Percentiles rank a stretch among this genome's conserved stretches.
Conservation (phyloP, 2,888 invertebrate species). For the Papilio gigon region DNA sequence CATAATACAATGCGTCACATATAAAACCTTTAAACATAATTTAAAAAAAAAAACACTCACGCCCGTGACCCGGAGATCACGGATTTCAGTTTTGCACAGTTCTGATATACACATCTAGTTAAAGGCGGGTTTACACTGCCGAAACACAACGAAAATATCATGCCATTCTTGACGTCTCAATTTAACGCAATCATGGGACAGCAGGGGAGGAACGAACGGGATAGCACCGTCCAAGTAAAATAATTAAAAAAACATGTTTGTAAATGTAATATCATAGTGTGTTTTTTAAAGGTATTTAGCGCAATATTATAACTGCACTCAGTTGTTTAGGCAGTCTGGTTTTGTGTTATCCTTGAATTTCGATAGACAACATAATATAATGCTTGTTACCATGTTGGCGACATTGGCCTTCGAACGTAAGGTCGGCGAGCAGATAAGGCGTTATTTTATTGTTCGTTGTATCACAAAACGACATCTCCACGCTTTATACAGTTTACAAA, state of each 20-base stretch:
- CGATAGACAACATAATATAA: slow-evolving; percentile 15
- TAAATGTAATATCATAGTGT: too few relatives aligned
- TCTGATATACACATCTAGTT: not conserved
- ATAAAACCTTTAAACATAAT: not conserved
- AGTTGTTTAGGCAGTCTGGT: not conserved
- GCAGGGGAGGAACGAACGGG: too few relatives aligned
- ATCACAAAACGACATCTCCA: slow-evolving; percentile 11
- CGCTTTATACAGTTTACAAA: slow-evolving; percentile 2
- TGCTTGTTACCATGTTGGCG: slow-evolving; percentile 4
- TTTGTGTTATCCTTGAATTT: slow-evolving; percentile 24
- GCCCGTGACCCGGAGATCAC: slow-evolving; percentile 3
- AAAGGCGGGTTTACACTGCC: not conserved
- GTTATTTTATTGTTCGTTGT: slow-evolving; percentile 6
- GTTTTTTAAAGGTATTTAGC: too few relatives aligned
- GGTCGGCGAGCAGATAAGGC: slow-evolving; percentile 23
- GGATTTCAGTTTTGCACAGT: not conserved
- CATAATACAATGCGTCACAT: not conserved
- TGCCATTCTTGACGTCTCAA: too few relatives aligned
- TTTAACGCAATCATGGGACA: too few relatives aligned
- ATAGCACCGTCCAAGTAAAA: too few relatives aligned
- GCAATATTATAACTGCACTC: too few relatives aligned
- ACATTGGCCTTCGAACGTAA: slow-evolving; percentile 11
- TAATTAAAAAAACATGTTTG: too few relatives aligned
- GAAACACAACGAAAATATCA: not conserved
- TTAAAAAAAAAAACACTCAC: not conserved